Conservation (phyloP, 2,797 vertebrate species). For the Garrulus glandarius region DNA sequence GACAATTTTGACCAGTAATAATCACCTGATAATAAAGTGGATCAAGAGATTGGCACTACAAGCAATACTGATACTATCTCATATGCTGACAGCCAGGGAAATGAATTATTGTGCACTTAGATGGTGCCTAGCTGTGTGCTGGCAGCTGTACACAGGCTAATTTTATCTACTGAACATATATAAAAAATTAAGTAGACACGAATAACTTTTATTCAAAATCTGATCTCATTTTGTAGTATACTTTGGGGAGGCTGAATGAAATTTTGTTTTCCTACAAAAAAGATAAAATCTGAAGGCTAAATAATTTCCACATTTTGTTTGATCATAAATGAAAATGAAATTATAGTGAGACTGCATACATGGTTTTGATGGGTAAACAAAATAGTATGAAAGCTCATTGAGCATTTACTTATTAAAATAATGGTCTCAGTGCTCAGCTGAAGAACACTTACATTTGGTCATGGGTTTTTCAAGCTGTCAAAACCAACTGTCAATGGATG, state of each 20-base stretch:
- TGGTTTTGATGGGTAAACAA: slow-evolving; percentile 9
- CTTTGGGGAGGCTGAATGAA: not conserved
- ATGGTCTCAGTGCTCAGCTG: not conserved
- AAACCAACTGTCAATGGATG: not conserved
- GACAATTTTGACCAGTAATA: not conserved
- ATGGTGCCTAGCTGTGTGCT: not conserved
- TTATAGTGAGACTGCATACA: not conserved
- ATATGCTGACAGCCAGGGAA: not conserved
- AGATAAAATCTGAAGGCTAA: not conserved
- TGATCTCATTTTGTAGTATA: not conserved
- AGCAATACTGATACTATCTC: not conserved
- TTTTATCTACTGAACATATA: not conserved
- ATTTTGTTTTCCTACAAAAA: not conserved
- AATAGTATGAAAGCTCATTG: not conserved
- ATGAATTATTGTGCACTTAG: not conserved
- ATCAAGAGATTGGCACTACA: not conserved
- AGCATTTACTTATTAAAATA: not conserved
- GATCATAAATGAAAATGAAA: not conserved
- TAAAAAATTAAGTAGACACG: not conserved
- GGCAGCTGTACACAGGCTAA: not conserved
- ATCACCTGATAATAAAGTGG: not conserved
- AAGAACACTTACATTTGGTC: not conserved
- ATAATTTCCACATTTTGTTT: not conserved
- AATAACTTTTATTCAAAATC: not conserved
- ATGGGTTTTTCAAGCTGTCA: not conserved